Evolutionary conservation across 2,888 invertebrate species (phyloP).

Genomic region (Volucella zonaria): DNA sequence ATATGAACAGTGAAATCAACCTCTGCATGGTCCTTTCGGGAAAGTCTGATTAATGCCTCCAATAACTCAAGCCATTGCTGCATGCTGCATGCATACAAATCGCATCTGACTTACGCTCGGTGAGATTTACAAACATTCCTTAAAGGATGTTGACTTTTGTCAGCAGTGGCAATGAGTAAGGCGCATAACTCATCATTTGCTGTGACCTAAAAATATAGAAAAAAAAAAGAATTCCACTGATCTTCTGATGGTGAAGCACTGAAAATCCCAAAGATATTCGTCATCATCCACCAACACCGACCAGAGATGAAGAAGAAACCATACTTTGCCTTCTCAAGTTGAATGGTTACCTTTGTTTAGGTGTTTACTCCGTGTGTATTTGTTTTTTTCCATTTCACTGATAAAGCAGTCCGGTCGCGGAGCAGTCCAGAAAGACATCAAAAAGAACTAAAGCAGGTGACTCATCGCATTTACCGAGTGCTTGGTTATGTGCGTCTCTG

Average conservation of each 20-base stretch:
- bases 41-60: conserved; percentile 44
- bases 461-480: conserved; percentile 54
- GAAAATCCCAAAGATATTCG: conserved; percentile 46
- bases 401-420: conserved; percentile 4
- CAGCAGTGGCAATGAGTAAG: neutral
- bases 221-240: conserved; percentile 17
- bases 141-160: conserved; percentile 62
- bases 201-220: conserved; percentile 39
- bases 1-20: conserved; percentile 24
- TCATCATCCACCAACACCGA: conserved; percentile 30
- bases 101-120: conserved; percentile 28
- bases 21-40: conserved; percentile 12
- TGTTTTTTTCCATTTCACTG: conserved; percentile 27
- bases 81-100: conserved; percentile 55
- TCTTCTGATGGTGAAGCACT: conserved; percentile 6
- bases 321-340: neutral
- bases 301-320: conserved; percentile 1
- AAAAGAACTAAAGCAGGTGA: conserved; percentile 64
- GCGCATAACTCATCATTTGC: conserved; percentile 25
- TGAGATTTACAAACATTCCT: conserved; percentile 38
- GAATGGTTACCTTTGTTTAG: conserved; percentile 57
- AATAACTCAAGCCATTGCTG: conserved; percentile 10
- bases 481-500: conserved; percentile 24
- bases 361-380: conserved; percentile 42
- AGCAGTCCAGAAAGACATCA: conserved; percentile 41